Evolutionary conservation across 1,140 invertebrate genomes (phyloP).

Genomic region (Liolophura sinensis): DNA sequence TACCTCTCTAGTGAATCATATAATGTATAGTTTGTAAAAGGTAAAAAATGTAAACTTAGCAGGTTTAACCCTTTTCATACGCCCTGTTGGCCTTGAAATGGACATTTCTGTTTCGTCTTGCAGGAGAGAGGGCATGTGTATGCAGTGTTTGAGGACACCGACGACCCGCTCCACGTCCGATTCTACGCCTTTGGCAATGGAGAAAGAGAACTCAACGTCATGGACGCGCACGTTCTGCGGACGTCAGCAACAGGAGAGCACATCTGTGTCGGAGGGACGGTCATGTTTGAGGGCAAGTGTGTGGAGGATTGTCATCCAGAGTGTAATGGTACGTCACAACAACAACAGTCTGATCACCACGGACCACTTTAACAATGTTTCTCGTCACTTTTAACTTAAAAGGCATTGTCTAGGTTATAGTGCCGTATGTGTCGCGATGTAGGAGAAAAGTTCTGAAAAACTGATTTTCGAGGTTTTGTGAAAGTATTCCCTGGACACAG

Average conservation of each 20-base stretch:
- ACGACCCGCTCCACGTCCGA: not conserved
- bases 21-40: no score
- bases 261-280: not conserved
- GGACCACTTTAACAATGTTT: not conserved
- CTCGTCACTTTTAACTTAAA: not conserved
- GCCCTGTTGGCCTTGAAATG: not conserved
- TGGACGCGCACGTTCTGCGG: not conserved
- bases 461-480: no score
- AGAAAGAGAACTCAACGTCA: not conserved
- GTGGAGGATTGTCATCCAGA: slow-evolving; percentile 3
- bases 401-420: no score
- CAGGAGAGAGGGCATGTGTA: slow-evolving; percentile 3
- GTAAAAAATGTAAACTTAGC: not conserved
- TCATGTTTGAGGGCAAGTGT: slow-evolving; percentile 2
- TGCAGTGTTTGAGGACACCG: not conserved
- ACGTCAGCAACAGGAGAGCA: slow-evolving; percentile 1
- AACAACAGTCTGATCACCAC: not conserved
- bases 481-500: no score
- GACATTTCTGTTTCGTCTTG: not conserved
- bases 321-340: not conserved
- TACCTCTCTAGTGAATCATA: no score
- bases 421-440: no score
- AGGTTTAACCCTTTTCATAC: not conserved
- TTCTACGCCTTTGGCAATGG: slow-evolving; percentile 4
- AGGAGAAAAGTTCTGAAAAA: no score